A percentile compares a stretch with the other conserved stretches of the same genome.
phyloP scores from a whole-genome alignment of 37 sponge, comb jelly and placozoan genomes.

The Hormiphora californensis region DNA sequence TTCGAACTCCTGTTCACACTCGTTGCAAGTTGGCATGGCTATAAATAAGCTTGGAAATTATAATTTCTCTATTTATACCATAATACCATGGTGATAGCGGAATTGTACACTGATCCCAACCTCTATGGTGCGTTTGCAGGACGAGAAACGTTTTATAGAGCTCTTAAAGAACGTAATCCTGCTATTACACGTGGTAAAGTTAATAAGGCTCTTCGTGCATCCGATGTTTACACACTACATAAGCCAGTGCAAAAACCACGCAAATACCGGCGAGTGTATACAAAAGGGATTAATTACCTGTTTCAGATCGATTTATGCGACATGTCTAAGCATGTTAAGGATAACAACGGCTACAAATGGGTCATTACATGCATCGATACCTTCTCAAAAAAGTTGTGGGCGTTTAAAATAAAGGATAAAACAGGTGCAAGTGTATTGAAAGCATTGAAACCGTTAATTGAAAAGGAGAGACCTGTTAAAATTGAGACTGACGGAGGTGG shows the following conservation, averaged over 20 bases:
- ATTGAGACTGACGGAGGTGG: neutral
- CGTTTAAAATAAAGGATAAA: neutral
- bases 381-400: neutral
- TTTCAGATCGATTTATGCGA: neutral
- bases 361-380: neutral
- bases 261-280: neutral
- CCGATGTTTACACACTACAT: constrained; percentile 10
- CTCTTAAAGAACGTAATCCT: neutral
- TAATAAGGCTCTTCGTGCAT: neutral
- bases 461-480: neutral
- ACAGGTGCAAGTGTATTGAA: neutral
- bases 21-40: neutral
- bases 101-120: neutral
- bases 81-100: neutral
- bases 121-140: neutral
- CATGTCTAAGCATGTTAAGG: neutral
- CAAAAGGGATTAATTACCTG: neutral
- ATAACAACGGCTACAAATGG: neutral
- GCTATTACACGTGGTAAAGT: neutral
- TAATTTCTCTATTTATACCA: neutral
- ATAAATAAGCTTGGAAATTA: neutral
- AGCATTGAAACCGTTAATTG: neutral
- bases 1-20: neutral
- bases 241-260: neutral
- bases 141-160: neutral